phyloP scores from a whole-genome alignment of 1,140 invertebrate species.

The Drosophila pseudoobscura region DNA sequence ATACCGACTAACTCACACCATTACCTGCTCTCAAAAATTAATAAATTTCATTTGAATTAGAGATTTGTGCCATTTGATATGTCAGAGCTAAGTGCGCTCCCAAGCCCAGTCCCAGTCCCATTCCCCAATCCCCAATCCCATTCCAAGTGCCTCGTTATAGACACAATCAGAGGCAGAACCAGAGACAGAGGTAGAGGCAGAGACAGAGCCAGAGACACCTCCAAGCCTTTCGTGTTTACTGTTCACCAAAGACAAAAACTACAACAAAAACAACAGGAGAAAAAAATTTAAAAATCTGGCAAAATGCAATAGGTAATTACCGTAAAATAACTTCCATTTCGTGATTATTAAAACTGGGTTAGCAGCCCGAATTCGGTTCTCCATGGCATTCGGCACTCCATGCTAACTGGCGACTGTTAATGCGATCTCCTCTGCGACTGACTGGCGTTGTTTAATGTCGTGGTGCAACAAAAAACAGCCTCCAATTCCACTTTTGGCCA shows the following conservation, averaged over 20 bases:
- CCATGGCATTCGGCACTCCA: slow-evolving; percentile 3
- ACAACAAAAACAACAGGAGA: slow-evolving; percentile 9
- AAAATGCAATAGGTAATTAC: slow-evolving; percentile 65
- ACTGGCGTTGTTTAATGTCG: neutral
- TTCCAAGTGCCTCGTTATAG: no score
- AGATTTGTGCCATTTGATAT: slow-evolving; percentile 47
- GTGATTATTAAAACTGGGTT: slow-evolving; percentile 72
- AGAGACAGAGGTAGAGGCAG: no score
- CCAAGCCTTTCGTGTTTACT: slow-evolving; percentile 33
- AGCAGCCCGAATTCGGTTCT: slow-evolving; percentile 37
- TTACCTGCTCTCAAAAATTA: slow-evolving; percentile 29
- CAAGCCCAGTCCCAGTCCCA: neutral
- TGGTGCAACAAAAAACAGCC: neutral
- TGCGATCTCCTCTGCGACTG: neutral
- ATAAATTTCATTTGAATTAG: slow-evolving; percentile 50
- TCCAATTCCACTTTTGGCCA: no score
- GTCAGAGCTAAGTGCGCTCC: slow-evolving; percentile 32
- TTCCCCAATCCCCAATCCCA: neutral
- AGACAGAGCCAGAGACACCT: no score
- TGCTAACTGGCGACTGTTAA: no score
- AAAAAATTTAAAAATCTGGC: slow-evolving; percentile 60
- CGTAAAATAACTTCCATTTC: slow-evolving; percentile 60
- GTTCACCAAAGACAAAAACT: neutral
- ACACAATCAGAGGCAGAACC: no score
- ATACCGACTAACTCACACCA: neutral